phyloP scores from a whole-genome alignment of 2,888 invertebrate genomes.

The Cheilosia grossa region DNA sequence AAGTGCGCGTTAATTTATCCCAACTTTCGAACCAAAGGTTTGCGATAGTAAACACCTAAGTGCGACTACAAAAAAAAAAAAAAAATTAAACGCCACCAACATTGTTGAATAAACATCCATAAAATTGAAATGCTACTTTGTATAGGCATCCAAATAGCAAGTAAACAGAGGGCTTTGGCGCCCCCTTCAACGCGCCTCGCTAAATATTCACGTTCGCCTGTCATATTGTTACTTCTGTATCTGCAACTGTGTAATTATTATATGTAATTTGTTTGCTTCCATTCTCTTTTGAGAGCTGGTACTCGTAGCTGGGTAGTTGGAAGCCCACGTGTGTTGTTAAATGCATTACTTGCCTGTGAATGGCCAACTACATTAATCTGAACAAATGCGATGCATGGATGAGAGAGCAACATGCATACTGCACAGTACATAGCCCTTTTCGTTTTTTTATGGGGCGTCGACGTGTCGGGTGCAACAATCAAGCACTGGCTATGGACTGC shows the following conservation, averaged over 20 bases:
- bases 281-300: conserved; percentile 8
- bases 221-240: background rate
- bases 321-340: conserved; percentile 9
- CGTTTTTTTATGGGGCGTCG: too few relatives aligned
- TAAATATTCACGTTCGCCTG: conserved; percentile 25
- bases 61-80: conserved; percentile 1
- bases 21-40: conserved; percentile 30
- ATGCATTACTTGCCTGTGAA: conserved; percentile 9
- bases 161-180: conserved; percentile 6
- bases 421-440: background rate
- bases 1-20: conserved; percentile 51
- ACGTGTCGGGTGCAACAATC: background rate
- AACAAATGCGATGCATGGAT: background rate
- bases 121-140: conserved; percentile 69
- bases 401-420: background rate
- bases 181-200: background rate
- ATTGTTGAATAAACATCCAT: conserved; percentile 66
- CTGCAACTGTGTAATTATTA: conserved; percentile 1
- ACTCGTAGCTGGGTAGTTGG: too few relatives aligned
- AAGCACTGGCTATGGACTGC: background rate
- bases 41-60: conserved; percentile 3
- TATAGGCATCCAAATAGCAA: conserved; percentile 4
- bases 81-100: conserved; percentile 33
- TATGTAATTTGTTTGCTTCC: conserved; percentile 11
- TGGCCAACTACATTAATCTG: background rate